Conservation (phyloP, 2,113 vertebrate species). For the Plecturocebus donacophilus region DNA sequence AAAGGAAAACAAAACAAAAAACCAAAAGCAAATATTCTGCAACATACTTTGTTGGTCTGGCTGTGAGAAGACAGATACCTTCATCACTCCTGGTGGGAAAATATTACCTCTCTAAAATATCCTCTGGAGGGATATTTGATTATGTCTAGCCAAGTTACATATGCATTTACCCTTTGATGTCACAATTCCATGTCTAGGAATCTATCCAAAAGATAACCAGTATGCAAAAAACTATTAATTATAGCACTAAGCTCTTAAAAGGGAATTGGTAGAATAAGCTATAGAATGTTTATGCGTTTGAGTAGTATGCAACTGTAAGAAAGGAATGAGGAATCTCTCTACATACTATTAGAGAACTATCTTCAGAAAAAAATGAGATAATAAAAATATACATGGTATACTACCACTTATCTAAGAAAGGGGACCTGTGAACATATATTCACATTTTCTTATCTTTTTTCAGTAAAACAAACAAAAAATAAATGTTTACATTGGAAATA, state of each 20-base stretch:
- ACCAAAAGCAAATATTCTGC: neutral
- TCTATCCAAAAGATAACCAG: neutral
- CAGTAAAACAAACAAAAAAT: neutral
- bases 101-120: neutral
- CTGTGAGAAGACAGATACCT: neutral
- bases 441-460: neutral
- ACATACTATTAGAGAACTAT: neutral
- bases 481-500: neutral
- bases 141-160: neutral
- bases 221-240: neutral
- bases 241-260: neutral
- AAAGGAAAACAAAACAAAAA: neutral
- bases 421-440: neutral
- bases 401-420: neutral
- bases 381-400: neutral
- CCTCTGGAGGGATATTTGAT: neutral
- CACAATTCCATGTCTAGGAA: neutral
- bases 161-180: neutral
- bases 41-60: neutral
- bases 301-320: neutral
- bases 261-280: neutral
- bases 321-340: neutral
- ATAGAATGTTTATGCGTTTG: neutral
- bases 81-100: neutral
- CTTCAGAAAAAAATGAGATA: neutral